These are phyloP conservation scores for Vandiemenella viatica DNA, from an alignment of 2,888 invertebrate species.

Conservation along the genomic window DNA sequence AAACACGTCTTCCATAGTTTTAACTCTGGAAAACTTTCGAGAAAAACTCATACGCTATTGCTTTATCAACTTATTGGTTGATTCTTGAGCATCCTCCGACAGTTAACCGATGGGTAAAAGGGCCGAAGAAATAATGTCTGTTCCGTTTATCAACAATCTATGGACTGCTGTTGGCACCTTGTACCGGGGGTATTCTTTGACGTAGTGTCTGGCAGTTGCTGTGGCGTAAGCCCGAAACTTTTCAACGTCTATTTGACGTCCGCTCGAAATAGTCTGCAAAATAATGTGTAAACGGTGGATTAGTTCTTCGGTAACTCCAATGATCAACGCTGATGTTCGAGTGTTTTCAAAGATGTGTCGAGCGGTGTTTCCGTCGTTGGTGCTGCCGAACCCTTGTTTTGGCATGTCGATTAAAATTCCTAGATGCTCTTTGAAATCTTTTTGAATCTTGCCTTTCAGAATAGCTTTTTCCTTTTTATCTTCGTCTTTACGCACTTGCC, in stretches of 20 bases:
- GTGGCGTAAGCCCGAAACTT: neutral
- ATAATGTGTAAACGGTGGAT: neutral
- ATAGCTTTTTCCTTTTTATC: neutral
- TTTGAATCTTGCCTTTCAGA: neutral
- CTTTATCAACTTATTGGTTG: too few relatives aligned
- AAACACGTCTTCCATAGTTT: too few relatives aligned
- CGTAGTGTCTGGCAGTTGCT: neutral
- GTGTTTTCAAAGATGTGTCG: neutral
- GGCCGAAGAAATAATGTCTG: neutral
- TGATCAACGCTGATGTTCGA: neutral
- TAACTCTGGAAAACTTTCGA: too few relatives aligned
- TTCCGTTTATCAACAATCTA: neutral
- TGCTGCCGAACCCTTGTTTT: neutral
- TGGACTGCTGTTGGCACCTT: neutral
- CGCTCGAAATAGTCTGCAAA: neutral
- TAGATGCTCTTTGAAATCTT: too few relatives aligned
- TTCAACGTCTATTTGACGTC: neutral
- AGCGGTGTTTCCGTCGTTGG: neutral
- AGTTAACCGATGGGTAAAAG: too few relatives aligned
- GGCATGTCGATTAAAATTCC: too few relatives aligned
- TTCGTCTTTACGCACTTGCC: neutral
- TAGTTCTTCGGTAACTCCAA: neutral
- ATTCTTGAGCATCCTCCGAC: too few relatives aligned
- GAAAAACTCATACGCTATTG: too few relatives aligned
- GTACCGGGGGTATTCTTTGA: too few relatives aligned